A percentile compares a stretch with the other conserved stretches of the same genome.
Conservation (phyloP, 2,797 vertebrate species). For the Eutrigla gurnardus region DNA sequence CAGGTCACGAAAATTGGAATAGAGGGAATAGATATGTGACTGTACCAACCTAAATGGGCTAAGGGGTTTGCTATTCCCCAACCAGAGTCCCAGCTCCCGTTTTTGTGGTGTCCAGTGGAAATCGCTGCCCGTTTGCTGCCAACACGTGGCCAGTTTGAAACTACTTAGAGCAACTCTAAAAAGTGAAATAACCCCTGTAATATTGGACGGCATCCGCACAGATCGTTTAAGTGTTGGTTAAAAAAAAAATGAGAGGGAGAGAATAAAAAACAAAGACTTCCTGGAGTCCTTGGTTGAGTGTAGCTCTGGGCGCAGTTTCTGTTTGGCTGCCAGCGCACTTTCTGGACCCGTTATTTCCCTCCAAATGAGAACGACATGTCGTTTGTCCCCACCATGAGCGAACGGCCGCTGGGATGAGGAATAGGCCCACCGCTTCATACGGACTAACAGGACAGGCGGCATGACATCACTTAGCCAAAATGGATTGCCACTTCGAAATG, state of each 20-base stretch:
- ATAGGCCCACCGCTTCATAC: constrained; percentile 74
- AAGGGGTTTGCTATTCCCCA: constrained; percentile 60
- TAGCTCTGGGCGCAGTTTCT: constrained; percentile 72
- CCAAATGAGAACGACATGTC: constrained; percentile 80
- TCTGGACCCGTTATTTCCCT: constrained; percentile 73
- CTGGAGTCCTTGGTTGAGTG: constrained; percentile 63
- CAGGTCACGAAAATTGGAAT: constrained; percentile 74
- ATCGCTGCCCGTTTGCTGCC: constrained; percentile 46
- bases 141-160: constrained; percentile 60
- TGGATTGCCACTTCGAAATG: constrained; percentile 81
- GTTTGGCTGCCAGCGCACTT: constrained; percentile 73
- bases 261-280: constrained; percentile 62
- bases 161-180: constrained; percentile 47
- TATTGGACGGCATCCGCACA: constrained; percentile 53
- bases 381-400: constrained; percentile 71
- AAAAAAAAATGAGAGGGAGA: constrained; percentile 2
- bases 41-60: constrained; percentile 61
- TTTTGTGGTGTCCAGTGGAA: constrained; percentile 62
- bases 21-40: constrained; percentile 70
- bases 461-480: constrained; percentile 85
- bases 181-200: constrained; percentile 64
- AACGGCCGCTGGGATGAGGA: constrained; percentile 77
- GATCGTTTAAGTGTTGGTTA: constrained; percentile 46
- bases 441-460: constrained; percentile 78
- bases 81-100: constrained; percentile 55